Conservation (phyloP, 2,888 invertebrate genomes). For the Arrhopalites spinosus region DNA sequence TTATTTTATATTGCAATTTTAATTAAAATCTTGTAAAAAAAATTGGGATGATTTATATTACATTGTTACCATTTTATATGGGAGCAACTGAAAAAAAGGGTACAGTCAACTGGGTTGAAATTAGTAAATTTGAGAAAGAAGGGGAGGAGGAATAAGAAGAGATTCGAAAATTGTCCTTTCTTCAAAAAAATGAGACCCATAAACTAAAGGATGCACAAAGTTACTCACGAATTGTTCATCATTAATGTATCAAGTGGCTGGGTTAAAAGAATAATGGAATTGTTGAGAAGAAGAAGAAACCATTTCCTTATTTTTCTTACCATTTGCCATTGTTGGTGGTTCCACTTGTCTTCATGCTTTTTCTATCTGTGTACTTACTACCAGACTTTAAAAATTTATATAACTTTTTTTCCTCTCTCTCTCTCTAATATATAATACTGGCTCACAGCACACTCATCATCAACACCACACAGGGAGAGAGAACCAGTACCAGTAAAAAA, state of each 20-base stretch:
- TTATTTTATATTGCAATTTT: neutral
- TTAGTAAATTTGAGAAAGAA: neutral
- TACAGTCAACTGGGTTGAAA: neutral
- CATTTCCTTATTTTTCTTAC: slow-evolving; percentile 29
- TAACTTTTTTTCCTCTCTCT: no score
- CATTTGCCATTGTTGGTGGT: slow-evolving; percentile 4
- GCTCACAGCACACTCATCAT: no score
- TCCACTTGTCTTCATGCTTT: no score
- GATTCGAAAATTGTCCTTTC: slow-evolving; percentile 15
- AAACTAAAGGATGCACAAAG: slow-evolving; percentile 18
- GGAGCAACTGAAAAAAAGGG: no score
- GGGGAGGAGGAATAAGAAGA: neutral
- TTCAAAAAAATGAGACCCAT: slow-evolving; percentile 14
- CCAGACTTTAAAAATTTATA: no score
- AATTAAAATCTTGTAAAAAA: neutral
- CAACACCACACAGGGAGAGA: neutral
- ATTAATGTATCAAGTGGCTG: neutral
- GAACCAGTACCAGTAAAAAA: no score
- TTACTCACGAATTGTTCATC: slow-evolving; percentile 31
- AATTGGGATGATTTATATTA: no score
- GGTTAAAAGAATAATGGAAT: slow-evolving; percentile 18
- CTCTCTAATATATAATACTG: no score
- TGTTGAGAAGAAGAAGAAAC: neutral
- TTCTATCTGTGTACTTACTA: no score
- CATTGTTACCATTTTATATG: no score